Evolutionary conservation across 2,113 vertebrate species (phyloP).

Genomic region (Xenotilapia leptura): DNA sequence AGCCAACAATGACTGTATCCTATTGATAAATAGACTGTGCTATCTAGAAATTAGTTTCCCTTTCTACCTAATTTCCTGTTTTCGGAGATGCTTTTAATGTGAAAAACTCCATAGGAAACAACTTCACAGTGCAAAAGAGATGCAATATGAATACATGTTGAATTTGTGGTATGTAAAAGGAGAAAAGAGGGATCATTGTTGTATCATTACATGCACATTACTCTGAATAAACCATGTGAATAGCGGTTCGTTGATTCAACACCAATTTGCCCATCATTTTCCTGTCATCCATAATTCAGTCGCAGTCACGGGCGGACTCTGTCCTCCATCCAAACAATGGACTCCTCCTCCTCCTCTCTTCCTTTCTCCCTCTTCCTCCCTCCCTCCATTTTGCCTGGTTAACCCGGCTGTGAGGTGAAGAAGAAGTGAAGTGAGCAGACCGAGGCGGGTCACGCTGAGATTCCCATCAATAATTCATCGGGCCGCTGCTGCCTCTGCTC

Average conservation of each 20-base stretch:
- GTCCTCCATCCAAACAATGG: constrained; percentile 48
- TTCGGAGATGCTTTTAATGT: background rate
- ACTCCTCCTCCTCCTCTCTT: background rate
- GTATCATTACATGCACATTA: background rate
- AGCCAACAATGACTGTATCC: background rate
- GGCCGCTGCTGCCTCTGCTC: constrained; percentile 72
- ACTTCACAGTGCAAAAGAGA: background rate
- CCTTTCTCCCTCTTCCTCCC: background rate
- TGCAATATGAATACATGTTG: background rate
- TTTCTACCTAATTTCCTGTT: background rate
- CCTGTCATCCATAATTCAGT: constrained; percentile 41
- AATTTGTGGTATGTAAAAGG: background rate
- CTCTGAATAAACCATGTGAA: background rate
- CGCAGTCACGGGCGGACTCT: background rate
- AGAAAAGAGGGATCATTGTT: background rate
- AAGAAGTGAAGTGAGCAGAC: constrained; percentile 59
- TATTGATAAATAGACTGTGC: background rate
- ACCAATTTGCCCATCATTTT: constrained; percentile 4
- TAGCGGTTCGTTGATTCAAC: background rate
- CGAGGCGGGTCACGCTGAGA: constrained; percentile 65
- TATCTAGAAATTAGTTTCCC: background rate
- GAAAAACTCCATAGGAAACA: background rate
- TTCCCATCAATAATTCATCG: constrained; percentile 77
- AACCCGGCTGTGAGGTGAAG: constrained; percentile 65
- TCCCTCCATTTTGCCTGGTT: constrained; percentile 62